Evolutionary conservation across 92 coral and sea anemone species (phyloP), one percentile per base, ranked within the genome.

Genomic region (Zoanthus solanderi): DNA sequence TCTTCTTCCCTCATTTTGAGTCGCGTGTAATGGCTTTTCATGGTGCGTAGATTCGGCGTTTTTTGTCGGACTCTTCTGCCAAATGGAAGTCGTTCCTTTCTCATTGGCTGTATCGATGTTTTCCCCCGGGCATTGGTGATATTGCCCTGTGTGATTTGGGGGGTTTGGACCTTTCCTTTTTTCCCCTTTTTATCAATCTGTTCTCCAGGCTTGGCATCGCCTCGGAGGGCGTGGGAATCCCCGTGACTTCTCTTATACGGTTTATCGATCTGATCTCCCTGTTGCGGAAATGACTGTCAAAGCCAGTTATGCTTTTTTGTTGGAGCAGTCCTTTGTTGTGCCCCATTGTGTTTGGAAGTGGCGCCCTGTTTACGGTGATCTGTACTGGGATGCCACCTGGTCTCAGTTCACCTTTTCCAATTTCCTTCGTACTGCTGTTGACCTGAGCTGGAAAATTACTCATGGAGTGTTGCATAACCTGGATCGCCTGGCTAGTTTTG

Each of bases 371-470:
- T 75, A 83, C 18, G 88, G 88, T 7, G 44, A 68, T 6, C 57
- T 82, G 17, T 15, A 88, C 15, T 88, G 91, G 87, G 7, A 28
- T 1, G 48, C 45, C 9, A 88, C 87, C 0, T 88, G 91, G 91
- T 5, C 32, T 6, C 88, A 83, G n/a, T 5, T 89, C 0, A 88
- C 75, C 17, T 3, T 83, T 0, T 3, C 30, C 0, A 29, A n/a
- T 0, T 32, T 61, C 16, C 83, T 83, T 13, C 31, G 91, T 0
- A 9, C 23, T 7, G 69, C 78, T 0, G 46, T 72, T 8, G 90
- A 91, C 15, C 54, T 76, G 4, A 31, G 37, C 12, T 92, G 94
- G 94, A 60, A 88, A 47, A 44, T 84, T 2, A 92, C 42, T 4
- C 42, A 37, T 4, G 42, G 42, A 2, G 42, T 37, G 2, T 4